Percentiles rank a stretch among this genome's conserved stretches.
Conservation (phyloP, 2,797 vertebrate species). For the Gymnothorax javanicus region DNA sequence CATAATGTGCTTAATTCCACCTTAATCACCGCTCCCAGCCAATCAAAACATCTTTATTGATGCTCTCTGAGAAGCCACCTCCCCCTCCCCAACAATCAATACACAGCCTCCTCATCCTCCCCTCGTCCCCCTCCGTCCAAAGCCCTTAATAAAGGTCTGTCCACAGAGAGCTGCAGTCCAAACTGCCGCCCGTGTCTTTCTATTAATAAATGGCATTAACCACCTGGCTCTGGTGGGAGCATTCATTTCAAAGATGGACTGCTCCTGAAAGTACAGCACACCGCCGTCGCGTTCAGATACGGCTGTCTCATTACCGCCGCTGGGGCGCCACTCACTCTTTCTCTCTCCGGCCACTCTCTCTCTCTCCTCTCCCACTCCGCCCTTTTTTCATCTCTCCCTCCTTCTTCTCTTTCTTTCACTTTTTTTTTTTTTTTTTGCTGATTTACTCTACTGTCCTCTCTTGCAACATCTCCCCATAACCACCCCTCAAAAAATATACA, state of each 20-base stretch:
- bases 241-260: conserved; percentile 85
- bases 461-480: conserved; percentile 38
- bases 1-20: conserved; percentile 44
- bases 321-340: conserved; percentile 63
- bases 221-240: conserved; percentile 77
- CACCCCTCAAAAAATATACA: conserved; percentile 59
- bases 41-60: conserved; percentile 57
- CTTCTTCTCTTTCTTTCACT: conserved; percentile 35
- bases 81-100: conserved; percentile 52
- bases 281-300: conserved; percentile 74
- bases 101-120: conserved; percentile 54
- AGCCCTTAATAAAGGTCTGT: conserved; percentile 75
- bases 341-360: conserved; percentile 47
- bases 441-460: conserved; percentile 35
- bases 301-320: conserved; percentile 76
- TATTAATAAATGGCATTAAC: conserved; percentile 87
- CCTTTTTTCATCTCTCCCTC: conserved; percentile 32
- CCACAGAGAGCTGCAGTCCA: conserved; percentile 66
- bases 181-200: conserved; percentile 76
- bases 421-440: conserved; percentile 35
- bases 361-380: conserved; percentile 59
- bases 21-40: conserved; percentile 55
- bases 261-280: conserved; percentile 80
- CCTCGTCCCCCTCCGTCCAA: conserved; percentile 59
- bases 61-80: conserved; percentile 47